A percentile compares a stretch with the other conserved stretches of the same genome.
Evolutionary conservation across 2,888 invertebrate genomes (phyloP).

Genomic region (Smittia aterrima): DNA sequence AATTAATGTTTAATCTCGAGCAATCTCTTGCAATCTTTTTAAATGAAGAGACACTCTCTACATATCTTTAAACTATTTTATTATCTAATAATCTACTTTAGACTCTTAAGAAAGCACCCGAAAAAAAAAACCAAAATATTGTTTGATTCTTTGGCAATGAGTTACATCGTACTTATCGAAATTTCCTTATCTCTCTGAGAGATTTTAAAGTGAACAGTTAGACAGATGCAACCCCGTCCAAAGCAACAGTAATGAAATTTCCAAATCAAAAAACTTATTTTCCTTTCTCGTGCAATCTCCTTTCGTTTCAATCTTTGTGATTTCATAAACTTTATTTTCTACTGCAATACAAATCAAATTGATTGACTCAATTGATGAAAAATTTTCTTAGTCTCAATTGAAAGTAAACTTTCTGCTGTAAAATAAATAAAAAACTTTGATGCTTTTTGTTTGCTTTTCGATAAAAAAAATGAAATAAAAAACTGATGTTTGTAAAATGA

Average conservation of each 20-base stretch:
- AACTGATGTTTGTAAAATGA: constrained; percentile 7
- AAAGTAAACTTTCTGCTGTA: background rate
- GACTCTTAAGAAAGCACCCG: background rate
- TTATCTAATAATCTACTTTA: constrained; percentile 6
- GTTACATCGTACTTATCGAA: background rate
- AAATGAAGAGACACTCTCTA: background rate
- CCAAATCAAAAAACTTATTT: background rate
- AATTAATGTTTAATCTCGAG: constrained; percentile 11
- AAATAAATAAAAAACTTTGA: background rate
- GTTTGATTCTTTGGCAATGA: background rate
- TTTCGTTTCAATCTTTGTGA: background rate
- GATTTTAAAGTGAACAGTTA: background rate
- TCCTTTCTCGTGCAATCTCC: background rate
- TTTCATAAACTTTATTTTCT: background rate
- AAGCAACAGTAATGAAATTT: background rate
- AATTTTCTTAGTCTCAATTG: background rate
- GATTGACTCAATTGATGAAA: constrained; percentile 17
- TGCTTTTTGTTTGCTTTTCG: constrained; percentile 11
- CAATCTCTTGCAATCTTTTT: background rate
- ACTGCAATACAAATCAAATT: constrained; percentile 16
- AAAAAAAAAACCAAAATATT: background rate
- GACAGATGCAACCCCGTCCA: background rate
- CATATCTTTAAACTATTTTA: constrained; percentile 23
- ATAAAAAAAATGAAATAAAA: too few relatives aligned
- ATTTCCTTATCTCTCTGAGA: background rate